Base-by-base conservation (phyloP, 2,888 invertebrate genomes). In the Pardosa pseudoannulata region DNA sequence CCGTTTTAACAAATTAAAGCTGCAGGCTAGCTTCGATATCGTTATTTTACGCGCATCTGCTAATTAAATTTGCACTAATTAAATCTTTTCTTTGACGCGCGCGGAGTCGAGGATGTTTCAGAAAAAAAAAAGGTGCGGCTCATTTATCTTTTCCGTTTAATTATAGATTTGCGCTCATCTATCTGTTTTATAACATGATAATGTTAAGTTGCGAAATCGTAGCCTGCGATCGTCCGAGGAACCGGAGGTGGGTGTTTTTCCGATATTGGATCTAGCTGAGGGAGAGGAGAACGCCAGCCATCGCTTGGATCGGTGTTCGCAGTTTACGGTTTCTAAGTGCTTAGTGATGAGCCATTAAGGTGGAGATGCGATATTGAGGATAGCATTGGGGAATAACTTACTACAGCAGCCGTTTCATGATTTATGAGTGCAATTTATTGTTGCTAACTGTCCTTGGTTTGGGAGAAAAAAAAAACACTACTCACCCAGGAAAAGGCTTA, bases 61-160 rank as follows among this genome's bases (percentile, higher is more conserved):
- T 56, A 56, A 56, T 56, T 56, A 56, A 56, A 56, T 56, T 56
- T 56, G 56, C 56, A 23, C 23, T 56, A 56, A 56, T 56, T 56
- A 56, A 56, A 56, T 56, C 56, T 56, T 56, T 23, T 56, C 56
- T 6, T 5, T 23, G 56, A 56, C 56, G 56, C 56, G 46, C 46
- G 46, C n/a, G n/a, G n/a, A 56, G 23, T 56, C 16, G 56, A 19
- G 56, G 56, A 16, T 6, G 23, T 56, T 56, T 11, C 9, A 46
- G 16, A 46, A 36, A 36, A 36, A 36, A 36, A 46, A 46, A 46
- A 46, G 23, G 23, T 23, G 11, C 23, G 56, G 23, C 23, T 23
- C 56, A 56, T 56, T 56, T 56, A 56, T 56, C 56, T 56, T 56
- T 56, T 16, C 23, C 56, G 23, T 56, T 56, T 56, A 56, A 56